Evolutionary conservation across 2,113 vertebrate species (phyloP).

Genomic region (Nematolebias whitei): DNA sequence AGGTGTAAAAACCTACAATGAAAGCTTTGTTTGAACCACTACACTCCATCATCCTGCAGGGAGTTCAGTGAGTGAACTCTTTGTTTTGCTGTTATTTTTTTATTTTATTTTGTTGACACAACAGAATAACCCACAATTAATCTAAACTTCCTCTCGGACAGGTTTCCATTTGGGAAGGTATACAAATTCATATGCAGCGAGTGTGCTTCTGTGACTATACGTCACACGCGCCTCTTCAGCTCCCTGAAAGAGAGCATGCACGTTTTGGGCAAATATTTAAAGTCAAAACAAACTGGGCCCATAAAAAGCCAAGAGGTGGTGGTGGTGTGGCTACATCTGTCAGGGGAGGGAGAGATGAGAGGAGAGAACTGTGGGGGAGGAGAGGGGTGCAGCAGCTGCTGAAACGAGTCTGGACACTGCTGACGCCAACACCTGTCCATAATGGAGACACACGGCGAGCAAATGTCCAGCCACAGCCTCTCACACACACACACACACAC

Average conservation of each 20-base stretch:
- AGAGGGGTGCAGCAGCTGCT: conserved; percentile 76
- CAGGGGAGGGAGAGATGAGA: conserved; percentile 48
- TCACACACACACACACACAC: conserved; percentile 27
- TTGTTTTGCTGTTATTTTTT: too few species aligned
- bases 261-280: conserved; percentile 86
- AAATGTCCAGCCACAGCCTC: conserved; percentile 76
- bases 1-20: too few species aligned
- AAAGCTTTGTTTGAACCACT: too few species aligned
- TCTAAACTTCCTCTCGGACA: conserved; percentile 19
- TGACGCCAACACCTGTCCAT: conserved; percentile 83
- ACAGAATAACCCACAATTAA: too few species aligned
- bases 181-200: conserved; percentile 27
- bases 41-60: too few species aligned
- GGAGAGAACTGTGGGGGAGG: conserved; percentile 38
- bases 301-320: conserved; percentile 79
- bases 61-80: too few species aligned
- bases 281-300: conserved; percentile 81
- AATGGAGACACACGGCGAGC: conserved; percentile 76
- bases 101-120: too few species aligned
- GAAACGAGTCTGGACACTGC: conserved; percentile 78
- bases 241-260: conserved; percentile 55
- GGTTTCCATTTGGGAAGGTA: conserved; percentile 22
- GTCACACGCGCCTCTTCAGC: background rate
- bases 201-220: conserved; percentile 18
- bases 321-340: conserved; percentile 80